Base-by-base conservation (phyloP, 2,888 invertebrate species). In the Cyaniris semiargus region DNA sequence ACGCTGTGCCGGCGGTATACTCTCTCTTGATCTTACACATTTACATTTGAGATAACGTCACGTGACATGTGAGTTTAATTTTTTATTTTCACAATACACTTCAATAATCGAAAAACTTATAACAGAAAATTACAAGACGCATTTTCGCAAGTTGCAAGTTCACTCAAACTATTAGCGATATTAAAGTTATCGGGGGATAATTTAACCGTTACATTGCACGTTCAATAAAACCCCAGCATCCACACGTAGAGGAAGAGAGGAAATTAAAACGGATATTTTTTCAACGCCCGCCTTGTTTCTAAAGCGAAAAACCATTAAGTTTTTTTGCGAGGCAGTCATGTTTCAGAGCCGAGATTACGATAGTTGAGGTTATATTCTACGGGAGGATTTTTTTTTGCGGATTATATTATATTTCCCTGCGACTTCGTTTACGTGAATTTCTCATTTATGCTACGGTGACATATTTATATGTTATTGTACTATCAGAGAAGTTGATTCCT, bases 181-280 rank as follows among this genome's bases (percentile, higher is more conserved):
- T 74, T 74, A 74, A 74, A 74, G 74, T 74, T 53, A 74, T 74
- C 53, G 48, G 74, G 44, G 44, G 15, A 74, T 74, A 53, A 74
- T 74, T 74, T 71, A 76, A 79, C 76, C 60, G 38, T 44, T 70
- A 77, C 58, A 75, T 72, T 48, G 75, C 74, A 70, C 77, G 78
- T 79, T 79, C 80, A 79, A 79, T 79, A 79, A 81, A 79, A 81
- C 78, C 79, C 77, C 79, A 76, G 79, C 81, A 76, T 76, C 77
- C 77, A 38, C 77, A 80, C 77, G 78, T 79, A 79, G 70, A 75
- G 79, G 79, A 80, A 76, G 79, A 75, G 82, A 83, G 83, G 82
- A 85, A 84, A 85, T 85, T 85, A 85, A 84, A 85, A 83, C 83
- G 82, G 83, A 83, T 83, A 84, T 84, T 83, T 82, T 82, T 83